phyloP scores from a whole-genome alignment of 2,888 invertebrate species.

The Anagyrus pseudococci region DNA sequence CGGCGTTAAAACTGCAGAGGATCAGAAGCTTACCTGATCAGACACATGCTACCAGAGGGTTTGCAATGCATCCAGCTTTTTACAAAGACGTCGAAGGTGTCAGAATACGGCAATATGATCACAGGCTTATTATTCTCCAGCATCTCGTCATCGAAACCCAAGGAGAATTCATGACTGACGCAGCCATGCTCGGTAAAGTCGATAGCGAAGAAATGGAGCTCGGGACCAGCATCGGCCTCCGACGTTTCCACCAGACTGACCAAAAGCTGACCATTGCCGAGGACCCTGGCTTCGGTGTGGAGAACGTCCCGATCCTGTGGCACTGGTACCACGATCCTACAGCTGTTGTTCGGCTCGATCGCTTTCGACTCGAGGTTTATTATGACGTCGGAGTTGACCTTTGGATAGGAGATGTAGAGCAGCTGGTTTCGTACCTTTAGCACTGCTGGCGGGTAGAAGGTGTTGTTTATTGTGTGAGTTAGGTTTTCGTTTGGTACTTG shows the following conservation, averaged over 20 bases:
- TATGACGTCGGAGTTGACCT: conserved; percentile 1
- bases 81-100: conserved; percentile 11
- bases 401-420: conserved; percentile 20
- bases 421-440: conserved; percentile 13
- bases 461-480: conserved; percentile 4
- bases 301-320: neutral
- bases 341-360: neutral
- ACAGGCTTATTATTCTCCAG: neutral
- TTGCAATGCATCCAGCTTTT: conserved; percentile 12
- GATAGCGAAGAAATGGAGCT: neutral
- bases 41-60: conserved; percentile 5
- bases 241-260: conserved; percentile 13
- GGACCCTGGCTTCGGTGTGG: neutral
- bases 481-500: conserved; percentile 4
- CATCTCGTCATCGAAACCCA: neutral
- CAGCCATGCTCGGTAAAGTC: neutral
- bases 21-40: conserved; percentile 23
- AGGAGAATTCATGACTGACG: neutral
- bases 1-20: no score
- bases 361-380: conserved; percentile 2
- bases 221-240: neutral
- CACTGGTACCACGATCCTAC: neutral
- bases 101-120: conserved; percentile 10
- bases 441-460: conserved; percentile 2
- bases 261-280: conserved; percentile 16